phyloP scores from a whole-genome alignment of 2,888 invertebrate genomes.

The Vannuccia rotundouncinata region DNA sequence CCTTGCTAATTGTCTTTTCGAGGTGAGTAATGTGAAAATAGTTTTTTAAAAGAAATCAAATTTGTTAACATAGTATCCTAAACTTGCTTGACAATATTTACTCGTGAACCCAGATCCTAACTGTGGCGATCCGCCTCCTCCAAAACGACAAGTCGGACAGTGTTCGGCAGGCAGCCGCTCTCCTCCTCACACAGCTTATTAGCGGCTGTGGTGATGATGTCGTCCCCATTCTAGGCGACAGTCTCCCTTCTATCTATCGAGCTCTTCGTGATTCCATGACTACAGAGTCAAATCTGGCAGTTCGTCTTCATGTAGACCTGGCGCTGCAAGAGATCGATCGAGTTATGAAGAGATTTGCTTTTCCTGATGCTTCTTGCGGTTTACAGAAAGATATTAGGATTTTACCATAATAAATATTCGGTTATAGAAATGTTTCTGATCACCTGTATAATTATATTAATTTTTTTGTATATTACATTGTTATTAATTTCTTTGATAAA shows the following conservation, averaged over 20 bases:
- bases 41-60: no score
- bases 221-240: not conserved
- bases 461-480: no score
- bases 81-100: no score
- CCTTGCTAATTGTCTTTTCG: slow-evolving; percentile 67
- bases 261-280: not conserved
- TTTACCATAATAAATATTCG: no score
- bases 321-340: not conserved
- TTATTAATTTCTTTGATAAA: no score
- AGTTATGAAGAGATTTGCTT: not conserved
- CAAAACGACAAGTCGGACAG: slow-evolving; percentile 67
- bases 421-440: no score
- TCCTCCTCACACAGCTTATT: slow-evolving; percentile 66
- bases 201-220: not conserved
- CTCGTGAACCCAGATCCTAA: slow-evolving; percentile 56
- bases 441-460: no score
- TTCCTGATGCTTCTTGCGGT: not conserved
- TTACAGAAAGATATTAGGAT: not conserved
- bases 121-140: slow-evolving; percentile 60
- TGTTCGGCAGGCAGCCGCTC: slow-evolving; percentile 71
- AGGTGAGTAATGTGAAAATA: slow-evolving; percentile 57
- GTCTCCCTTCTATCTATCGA: not conserved
- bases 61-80: no score
- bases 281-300: not conserved
- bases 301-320: not conserved